Base-by-base conservation (phyloP, 2,888 invertebrate genomes). In the Nomada fucata region DNA sequence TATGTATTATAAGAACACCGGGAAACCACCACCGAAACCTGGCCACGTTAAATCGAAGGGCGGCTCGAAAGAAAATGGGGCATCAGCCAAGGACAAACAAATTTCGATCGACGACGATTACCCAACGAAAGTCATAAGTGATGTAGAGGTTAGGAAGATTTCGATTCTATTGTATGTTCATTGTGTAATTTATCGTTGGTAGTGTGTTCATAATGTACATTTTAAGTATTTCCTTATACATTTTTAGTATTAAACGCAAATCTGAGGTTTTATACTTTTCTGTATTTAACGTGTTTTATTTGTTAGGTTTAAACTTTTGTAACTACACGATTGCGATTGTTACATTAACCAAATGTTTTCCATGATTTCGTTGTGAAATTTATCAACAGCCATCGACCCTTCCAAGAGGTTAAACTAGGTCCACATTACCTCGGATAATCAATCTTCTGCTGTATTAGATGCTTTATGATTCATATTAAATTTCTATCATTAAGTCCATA, bases 1-100 rank as follows among this genome's bases (percentile, higher is more conserved):
- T 92, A 97, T 97, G 94, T 97, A 96, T 94, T 95, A 96, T 90
- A 95, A 95, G 91, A 96, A 95, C 91, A 95, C 95, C 94, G 91
- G 90, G 29, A 89, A 92, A 77, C 83, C 90, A 0, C 84, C 88
- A 4, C 60, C 88, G 9, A 90, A 90, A 61, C 78, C 89, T 1
- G 85, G 74, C 52, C 88, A 89, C 7, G 87, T 84, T 36, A 91
- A 90, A 82, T 79, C 86, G 20, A 91, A 90, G 73, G 89, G 82
- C 55, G 57, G 72, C 52, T 76, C 91, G 81, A 94, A 95, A 94
- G 88, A 95, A 94, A 91, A 94, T 94, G 79, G 94, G 93, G 13
- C 95, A 94, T 7, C 76, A 1, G 15, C 59, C 0, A 52, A 59
- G 11, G 93, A 95, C 94, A 80, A 95, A 94, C 92, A 95, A 95